Evolutionary conservation across 2,888 invertebrate genomes (phyloP).

Genomic region (Melinopterus prodromus): DNA sequence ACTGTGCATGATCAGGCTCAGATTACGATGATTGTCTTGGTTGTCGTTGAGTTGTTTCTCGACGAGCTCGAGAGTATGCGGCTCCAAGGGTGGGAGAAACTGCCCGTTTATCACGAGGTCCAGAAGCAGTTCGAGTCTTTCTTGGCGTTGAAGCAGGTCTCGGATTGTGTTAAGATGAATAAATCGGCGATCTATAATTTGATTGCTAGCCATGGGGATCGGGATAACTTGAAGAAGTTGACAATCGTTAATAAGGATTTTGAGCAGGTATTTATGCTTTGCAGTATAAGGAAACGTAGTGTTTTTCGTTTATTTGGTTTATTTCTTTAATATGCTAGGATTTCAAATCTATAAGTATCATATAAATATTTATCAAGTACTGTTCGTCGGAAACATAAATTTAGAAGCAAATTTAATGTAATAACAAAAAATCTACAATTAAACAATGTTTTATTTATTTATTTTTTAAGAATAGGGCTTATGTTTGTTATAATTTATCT

Average conservation of each 20-base stretch:
- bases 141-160: slow-evolving; percentile 73
- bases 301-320: not conserved
- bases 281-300: not conserved
- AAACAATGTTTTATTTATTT: no score
- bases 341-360: no score
- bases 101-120: slow-evolving; percentile 64
- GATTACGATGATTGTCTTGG: slow-evolving; percentile 91
- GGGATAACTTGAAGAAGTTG: slow-evolving; percentile 86
- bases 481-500: no score
- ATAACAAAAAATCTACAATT: no score
- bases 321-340: not conserved
- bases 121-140: slow-evolving; percentile 84
- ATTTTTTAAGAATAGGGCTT: no score
- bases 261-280: slow-evolving; percentile 66
- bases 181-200: slow-evolving; percentile 87
- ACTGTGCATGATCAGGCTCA: slow-evolving; percentile 82
- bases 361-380: no score
- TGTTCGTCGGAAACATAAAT: no score
- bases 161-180: slow-evolving; percentile 82
- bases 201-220: slow-evolving; percentile 94
- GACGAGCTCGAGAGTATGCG: slow-evolving; percentile 84
- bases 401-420: no score
- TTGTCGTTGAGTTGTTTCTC: slow-evolving; percentile 93
- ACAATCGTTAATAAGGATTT: slow-evolving; percentile 91
- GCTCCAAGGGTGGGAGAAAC: slow-evolving; percentile 58